Evolutionary conservation across 2,888 invertebrate species (phyloP).

Genomic region (Heteropelma amictum): DNA sequence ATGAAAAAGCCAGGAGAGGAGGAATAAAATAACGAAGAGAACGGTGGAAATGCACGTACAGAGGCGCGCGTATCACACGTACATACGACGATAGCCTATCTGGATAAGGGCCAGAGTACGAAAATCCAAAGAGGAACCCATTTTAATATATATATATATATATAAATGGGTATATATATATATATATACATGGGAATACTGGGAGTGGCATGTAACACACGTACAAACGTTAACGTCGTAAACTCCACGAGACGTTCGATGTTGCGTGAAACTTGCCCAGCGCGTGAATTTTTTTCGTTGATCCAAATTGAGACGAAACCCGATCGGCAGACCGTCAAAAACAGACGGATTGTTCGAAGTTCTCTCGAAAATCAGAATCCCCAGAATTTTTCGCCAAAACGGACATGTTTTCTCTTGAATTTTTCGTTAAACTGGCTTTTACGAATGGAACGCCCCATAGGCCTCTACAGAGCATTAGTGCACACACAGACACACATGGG

Average conservation of each 20-base stretch:
- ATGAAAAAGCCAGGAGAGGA: slow-evolving; percentile 10
- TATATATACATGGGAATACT: not conserved
- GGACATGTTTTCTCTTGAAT: too few relatives aligned
- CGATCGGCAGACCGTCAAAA: too few relatives aligned
- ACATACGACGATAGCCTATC: slow-evolving; percentile 48
- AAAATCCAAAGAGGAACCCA: slow-evolving; percentile 40
- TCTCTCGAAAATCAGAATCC: not conserved
- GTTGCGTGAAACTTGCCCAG: too few relatives aligned
- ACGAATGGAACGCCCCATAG: not conserved
- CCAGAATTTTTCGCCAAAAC: not conserved
- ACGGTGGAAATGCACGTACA: slow-evolving; percentile 19
- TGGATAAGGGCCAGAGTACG: slow-evolving; percentile 47
- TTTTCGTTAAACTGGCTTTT: not conserved
- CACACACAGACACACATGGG: not conserved
- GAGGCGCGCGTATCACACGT: too few relatives aligned
- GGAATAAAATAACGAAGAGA: slow-evolving; percentile 31
- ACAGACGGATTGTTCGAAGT: too few relatives aligned
- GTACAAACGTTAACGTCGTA: too few relatives aligned
- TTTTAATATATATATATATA: slow-evolving; percentile 12
- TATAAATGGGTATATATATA: not conserved
- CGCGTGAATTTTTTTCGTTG: too few relatives aligned
- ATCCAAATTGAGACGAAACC: too few relatives aligned
- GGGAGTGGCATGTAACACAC: too few relatives aligned
- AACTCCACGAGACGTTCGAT: too few relatives aligned
- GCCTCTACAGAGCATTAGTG: not conserved